Evolutionary conservation across 1,140 invertebrate species (phyloP), one percentile per base, ranked within the genome.

Genomic region (Zeugodacus cucurbitae): DNA sequence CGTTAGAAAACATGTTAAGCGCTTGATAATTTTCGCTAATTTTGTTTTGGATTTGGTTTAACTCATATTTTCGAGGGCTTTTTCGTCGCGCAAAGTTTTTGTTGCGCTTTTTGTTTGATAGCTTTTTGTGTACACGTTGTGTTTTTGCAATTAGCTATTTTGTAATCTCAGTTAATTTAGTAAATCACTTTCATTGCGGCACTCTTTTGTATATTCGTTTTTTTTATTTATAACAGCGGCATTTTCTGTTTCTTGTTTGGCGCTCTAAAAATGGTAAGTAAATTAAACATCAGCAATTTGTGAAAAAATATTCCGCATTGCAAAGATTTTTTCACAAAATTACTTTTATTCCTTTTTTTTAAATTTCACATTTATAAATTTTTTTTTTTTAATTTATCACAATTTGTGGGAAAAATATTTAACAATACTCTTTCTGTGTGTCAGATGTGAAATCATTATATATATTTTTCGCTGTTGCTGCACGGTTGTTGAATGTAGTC

Each of bases 141-240:
- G 22, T 70, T 64, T n/a, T 64, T 64, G 7, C 22, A 64, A 10
- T 82, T 82, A 22, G 14, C 11, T 54, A 54, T 37, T 74, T 74
- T 74, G 17, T 2, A 74, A n/a, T 2, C 34, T n/a, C 7, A 54
- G 74, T 82, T 82, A 82, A 48, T 48, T 82, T 82, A 54, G 37
- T 37, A 82, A 82, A 82, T 48, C 74, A 82, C 74, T 82, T 54
- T 82, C 74, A 82, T 82, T 82, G 5, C 14, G n/a, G 58, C 58
- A 62, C 14, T 70, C 1, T 37, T 70, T 32, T 0, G 32, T 17
- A 10, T 0, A 0, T 29, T 70, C 29, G 8, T 32, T 48, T 48
- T 29, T 67, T 26, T 17, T 0, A 26, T 67, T 29, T 11, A 29
- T n/a, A 14, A 37, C 34, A 29, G 6, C 34, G 41, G 20, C 7